Percentiles rank a stretch among this genome's conserved stretches.
Evolutionary conservation across 2,797 vertebrate genomes (phyloP).

Genomic region (Ctenosaura bakeri): DNA sequence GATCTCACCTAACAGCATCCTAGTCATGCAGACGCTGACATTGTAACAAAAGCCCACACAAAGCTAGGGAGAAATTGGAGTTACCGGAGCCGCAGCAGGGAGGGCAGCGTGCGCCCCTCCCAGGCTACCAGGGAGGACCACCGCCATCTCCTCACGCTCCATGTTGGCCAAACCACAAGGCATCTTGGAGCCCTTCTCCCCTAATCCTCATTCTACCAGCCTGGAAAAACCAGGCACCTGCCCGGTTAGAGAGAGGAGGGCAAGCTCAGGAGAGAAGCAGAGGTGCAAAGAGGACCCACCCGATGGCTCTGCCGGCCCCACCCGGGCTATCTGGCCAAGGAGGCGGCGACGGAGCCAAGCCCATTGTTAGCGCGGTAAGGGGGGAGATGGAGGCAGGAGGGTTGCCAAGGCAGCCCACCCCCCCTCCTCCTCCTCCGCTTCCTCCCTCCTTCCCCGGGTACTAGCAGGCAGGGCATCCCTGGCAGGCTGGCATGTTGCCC

Average conservation of each 20-base stretch:
- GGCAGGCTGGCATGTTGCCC: neutral
- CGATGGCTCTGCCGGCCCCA: slow-evolving; percentile 61
- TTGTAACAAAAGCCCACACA: slow-evolving; percentile 21
- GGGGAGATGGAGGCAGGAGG: neutral
- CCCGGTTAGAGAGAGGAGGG: neutral
- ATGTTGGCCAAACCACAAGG: too few relatives aligned
- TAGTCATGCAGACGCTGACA: neutral
- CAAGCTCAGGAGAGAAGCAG: neutral
- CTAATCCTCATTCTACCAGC: neutral
- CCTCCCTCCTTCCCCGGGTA: too few relatives aligned
- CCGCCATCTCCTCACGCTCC: neutral
- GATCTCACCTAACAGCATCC: slow-evolving; percentile 4
- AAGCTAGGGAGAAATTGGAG: neutral
- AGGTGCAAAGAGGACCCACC: neutral
- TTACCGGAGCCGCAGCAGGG: neutral
- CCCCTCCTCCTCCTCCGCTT: too few relatives aligned
- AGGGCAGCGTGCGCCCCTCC: neutral
- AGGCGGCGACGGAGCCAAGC: slow-evolving; percentile 20
- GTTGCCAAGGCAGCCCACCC: neutral
- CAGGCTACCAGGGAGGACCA: too few relatives aligned
- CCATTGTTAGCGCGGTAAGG: slow-evolving; percentile 36
- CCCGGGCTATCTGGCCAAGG: slow-evolving; percentile 10
- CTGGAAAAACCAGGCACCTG: neutral
- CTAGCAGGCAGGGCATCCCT: slow-evolving; percentile 11
- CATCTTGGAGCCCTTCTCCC: too few relatives aligned